phyloP scores from a whole-genome alignment of 23 tunicate species.

The Ciona savignyi region DNA sequence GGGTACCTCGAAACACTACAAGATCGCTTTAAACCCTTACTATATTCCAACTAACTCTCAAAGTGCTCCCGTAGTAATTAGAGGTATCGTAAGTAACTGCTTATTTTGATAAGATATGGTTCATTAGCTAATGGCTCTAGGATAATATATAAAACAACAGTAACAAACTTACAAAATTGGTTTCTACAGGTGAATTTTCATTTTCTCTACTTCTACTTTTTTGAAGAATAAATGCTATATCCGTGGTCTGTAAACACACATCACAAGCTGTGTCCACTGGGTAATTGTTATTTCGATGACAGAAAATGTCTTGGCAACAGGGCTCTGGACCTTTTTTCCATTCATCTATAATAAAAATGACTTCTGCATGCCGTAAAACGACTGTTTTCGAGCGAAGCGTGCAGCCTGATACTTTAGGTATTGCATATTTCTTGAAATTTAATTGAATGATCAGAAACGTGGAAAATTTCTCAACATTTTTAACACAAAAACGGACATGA shows the following conservation, averaged over 20 bases:
- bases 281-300: constrained; percentile 29
- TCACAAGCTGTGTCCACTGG: constrained; percentile 13
- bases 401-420: background rate
- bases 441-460: constrained; percentile 6
- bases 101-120: too few species aligned
- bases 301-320: constrained; percentile 3
- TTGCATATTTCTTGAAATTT: constrained; percentile 11
- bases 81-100: too few species aligned
- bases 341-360: constrained; percentile 31
- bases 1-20: too few species aligned
- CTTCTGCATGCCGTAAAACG: constrained; percentile 31
- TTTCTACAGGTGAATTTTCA: background rate
- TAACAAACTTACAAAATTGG: background rate
- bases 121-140: too few species aligned
- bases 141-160: too few species aligned
- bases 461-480: constrained; percentile 33
- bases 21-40: too few species aligned
- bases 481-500: constrained; percentile 52
- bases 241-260: constrained; percentile 51
- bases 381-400: background rate
- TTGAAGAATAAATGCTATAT: constrained; percentile 17
- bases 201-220: background rate
- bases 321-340: background rate
- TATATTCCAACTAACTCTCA: too few species aligned
- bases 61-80: too few species aligned